A percentile compares a stretch with the other conserved stretches of the same genome.
phyloP scores from a whole-genome alignment of 2,888 invertebrate species.

The Ethmia dodecea region DNA sequence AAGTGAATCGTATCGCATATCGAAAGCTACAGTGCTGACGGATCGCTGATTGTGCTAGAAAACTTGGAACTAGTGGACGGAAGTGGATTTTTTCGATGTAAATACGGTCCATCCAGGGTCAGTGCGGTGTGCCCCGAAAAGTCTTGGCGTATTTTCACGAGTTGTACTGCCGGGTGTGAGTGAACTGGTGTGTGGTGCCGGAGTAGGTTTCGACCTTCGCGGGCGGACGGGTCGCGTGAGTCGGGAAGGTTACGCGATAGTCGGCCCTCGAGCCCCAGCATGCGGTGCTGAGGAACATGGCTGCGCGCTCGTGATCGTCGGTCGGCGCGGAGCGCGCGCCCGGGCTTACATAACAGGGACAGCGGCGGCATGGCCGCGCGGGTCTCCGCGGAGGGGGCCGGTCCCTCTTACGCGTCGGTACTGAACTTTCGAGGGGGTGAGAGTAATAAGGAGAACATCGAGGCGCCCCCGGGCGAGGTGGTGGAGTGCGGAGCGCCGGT shows the following conservation, averaged over 20 bases:
- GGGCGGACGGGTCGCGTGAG: conserved; percentile 45
- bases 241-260: conserved; percentile 34
- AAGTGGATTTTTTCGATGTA: conserved; percentile 76
- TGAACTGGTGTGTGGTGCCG: conserved; percentile 28
- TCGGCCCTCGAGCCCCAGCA: conserved; percentile 64
- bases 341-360: conserved; percentile 72
- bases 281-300: conserved; percentile 72
- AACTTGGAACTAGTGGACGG: conserved; percentile 61
- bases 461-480: conserved; percentile 53
- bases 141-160: conserved; percentile 52
- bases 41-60: conserved; percentile 53
- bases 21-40: conserved; percentile 51
- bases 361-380: conserved; percentile 76
- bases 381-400: conserved; percentile 73
- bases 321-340: conserved; percentile 77
- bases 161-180: conserved; percentile 23
- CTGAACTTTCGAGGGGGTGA: conserved; percentile 79
- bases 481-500: conserved; percentile 52
- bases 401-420: conserved; percentile 85
- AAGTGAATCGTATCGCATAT: conserved; percentile 46
- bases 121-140: conserved; percentile 65
- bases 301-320: conserved; percentile 76
- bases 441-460: conserved; percentile 80
- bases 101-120: conserved; percentile 71
- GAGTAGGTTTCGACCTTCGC: conserved; percentile 51